Percentiles rank a stretch among this genome's conserved stretches.
These are phyloP conservation scores for Tylochromis polylepis DNA, from an alignment of 2,113 vertebrate species.

Conservation along the genomic window DNA sequence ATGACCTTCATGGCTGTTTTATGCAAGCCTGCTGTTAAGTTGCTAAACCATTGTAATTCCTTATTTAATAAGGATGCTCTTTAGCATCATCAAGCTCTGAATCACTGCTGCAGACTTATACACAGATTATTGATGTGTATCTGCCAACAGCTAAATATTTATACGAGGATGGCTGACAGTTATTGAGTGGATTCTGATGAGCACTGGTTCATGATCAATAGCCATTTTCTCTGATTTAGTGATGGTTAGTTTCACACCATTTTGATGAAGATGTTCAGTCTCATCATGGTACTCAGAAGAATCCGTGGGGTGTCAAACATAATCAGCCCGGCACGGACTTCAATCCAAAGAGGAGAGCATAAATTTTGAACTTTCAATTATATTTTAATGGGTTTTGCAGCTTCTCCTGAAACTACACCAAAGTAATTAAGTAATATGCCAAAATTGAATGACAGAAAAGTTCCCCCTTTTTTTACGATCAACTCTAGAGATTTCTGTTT, in stretches of 20 bases:
- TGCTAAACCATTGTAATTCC: not conserved
- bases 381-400: not conserved
- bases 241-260: not conserved
- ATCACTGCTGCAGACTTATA: not conserved
- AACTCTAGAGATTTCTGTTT: not conserved
- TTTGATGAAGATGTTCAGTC: not conserved
- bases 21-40: not conserved
- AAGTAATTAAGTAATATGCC: not conserved
- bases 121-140: not conserved
- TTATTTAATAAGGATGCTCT: not conserved
- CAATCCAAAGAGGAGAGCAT: not conserved
- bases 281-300: not conserved
- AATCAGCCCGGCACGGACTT: not conserved
- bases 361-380: not conserved
- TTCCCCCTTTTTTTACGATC: rapidly evolving
- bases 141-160: not conserved
- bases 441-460: no score
- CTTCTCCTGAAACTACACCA: not conserved
- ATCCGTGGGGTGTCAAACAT: not conserved
- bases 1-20: not conserved
- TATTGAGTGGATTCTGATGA: not conserved
- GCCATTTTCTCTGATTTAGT: not conserved
- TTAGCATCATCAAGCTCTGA: not conserved
- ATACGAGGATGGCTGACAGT: not conserved
- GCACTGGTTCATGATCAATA: not conserved